Conservation (phyloP, 2,113 vertebrate species). For the Neodontobutis hainanensis region DNA sequence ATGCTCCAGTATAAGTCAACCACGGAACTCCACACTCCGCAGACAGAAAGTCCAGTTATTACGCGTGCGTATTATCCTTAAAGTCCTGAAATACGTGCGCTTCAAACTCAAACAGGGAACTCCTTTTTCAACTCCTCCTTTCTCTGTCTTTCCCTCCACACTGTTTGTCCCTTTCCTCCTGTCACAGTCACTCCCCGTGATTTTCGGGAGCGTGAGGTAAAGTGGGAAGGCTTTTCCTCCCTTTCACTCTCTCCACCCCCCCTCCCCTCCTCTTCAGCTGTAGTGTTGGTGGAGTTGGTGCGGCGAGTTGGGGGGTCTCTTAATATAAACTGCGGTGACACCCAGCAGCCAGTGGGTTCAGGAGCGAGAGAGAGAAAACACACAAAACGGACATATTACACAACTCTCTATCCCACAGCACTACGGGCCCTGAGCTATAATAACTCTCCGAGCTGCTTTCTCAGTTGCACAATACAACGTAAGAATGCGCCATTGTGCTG, state of each 20-base stretch:
- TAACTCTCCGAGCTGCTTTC: conserved; percentile 62
- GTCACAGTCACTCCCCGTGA: conserved; percentile 70
- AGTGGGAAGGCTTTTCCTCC: conserved; percentile 58
- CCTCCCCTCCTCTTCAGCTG: too few species aligned
- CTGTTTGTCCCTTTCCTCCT: conserved; percentile 58
- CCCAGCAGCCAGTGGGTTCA: conserved; percentile 48
- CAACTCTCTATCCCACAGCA: conserved; percentile 43
- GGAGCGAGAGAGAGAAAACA: conserved; percentile 26
- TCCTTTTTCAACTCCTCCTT: conserved; percentile 21
- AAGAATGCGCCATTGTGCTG: conserved; percentile 63
- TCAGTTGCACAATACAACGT: conserved; percentile 60
- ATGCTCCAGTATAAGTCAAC: conserved; percentile 52
- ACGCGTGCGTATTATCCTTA: conserved; percentile 25
- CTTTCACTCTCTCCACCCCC: conserved; percentile 49
- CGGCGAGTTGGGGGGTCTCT: conserved; percentile 45
- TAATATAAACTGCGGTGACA: conserved; percentile 71
- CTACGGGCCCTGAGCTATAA: conserved; percentile 55
- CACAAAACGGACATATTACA: conserved; percentile 66
- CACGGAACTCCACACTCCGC: neutral
- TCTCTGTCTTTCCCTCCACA: conserved; percentile 15
- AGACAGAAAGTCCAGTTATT: conserved; percentile 1
- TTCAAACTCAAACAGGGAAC: conserved; percentile 28
- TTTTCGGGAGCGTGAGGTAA: conserved; percentile 40
- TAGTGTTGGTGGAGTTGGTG: conserved; percentile 48
- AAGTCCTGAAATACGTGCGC: conserved; percentile 33